Percentiles rank a stretch among this genome's conserved stretches.
phyloP scores from a whole-genome alignment of 1,140 invertebrate species.

The Leguminivora glycinivorella region DNA sequence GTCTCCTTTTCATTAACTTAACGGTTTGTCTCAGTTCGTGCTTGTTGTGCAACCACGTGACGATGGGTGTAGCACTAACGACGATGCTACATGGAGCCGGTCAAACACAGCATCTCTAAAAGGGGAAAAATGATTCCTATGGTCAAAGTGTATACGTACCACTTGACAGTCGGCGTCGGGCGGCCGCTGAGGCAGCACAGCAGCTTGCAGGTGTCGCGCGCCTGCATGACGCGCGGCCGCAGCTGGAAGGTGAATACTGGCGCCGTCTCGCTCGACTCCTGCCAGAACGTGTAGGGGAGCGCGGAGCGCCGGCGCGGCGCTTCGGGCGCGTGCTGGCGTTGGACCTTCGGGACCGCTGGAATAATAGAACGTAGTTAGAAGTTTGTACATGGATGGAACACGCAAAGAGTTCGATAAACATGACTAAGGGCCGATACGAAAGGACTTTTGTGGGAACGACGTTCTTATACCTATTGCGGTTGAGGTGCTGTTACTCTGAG shows the following conservation, averaged over 20 bases:
- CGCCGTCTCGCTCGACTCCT: conserved; percentile 92
- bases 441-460: too few species aligned
- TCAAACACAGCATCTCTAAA: too few species aligned
- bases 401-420: too few species aligned
- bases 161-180: conserved; percentile 91
- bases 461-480: too few species aligned
- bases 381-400: conserved; percentile 14
- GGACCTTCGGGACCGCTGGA: conserved; percentile 89
- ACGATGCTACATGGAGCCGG: too few species aligned
- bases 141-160: conserved; percentile 55
- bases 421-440: too few species aligned
- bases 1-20: conserved; percentile 97
- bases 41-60: conserved; percentile 97
- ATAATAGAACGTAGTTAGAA: conserved; percentile 31
- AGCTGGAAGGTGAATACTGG: conserved; percentile 98
- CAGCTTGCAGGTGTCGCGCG: conserved; percentile 96
- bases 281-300: conserved; percentile 91
- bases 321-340: conserved; percentile 88
- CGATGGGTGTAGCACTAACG: conserved; percentile 94
- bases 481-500: too few species aligned
- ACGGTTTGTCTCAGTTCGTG: conserved; percentile 97
- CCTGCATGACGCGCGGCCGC: conserved; percentile 98
- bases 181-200: conserved; percentile 97
- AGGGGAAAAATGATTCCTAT: too few species aligned
- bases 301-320: conserved; percentile 88